Evolutionary conservation across 2,888 invertebrate genomes (phyloP).

Genomic region (Agrochola litura): DNA sequence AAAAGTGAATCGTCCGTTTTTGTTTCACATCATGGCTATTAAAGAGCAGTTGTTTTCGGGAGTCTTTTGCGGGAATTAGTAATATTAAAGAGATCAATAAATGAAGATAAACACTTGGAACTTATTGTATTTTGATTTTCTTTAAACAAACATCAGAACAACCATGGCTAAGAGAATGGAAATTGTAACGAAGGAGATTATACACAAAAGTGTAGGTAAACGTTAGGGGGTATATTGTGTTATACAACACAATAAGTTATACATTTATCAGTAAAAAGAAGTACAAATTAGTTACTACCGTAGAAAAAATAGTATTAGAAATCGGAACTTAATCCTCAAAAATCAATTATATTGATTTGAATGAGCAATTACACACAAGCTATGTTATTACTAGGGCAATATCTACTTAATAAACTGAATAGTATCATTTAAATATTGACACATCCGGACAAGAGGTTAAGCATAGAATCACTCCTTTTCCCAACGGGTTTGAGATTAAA

Average conservation of each 20-base stretch:
- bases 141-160: neutral
- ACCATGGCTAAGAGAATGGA: neutral
- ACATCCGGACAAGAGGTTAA: no score
- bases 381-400: neutral
- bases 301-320: neutral
- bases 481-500: neutral
- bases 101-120: neutral
- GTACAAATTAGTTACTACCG: neutral
- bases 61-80: neutral
- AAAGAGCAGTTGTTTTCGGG: conserved; percentile 19
- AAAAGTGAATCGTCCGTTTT: conserved; percentile 11
- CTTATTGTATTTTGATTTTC: conserved; percentile 6
- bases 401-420: neutral
- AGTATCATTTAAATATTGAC: neutral
- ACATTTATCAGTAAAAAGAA: neutral
- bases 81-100: conserved; percentile 5
- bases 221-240: neutral
- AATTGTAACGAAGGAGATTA: neutral
- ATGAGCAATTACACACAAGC: neutral
- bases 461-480: neutral
- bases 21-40: conserved; percentile 5
- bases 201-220: neutral
- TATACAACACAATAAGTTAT: neutral
- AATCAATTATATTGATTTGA: neutral
- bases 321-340: neutral